Percentiles rank a stretch among this genome's conserved stretches.
phyloP scores from a whole-genome alignment of 2,113 vertebrate species.

The Sinocyclocheilus rhinocerous region DNA sequence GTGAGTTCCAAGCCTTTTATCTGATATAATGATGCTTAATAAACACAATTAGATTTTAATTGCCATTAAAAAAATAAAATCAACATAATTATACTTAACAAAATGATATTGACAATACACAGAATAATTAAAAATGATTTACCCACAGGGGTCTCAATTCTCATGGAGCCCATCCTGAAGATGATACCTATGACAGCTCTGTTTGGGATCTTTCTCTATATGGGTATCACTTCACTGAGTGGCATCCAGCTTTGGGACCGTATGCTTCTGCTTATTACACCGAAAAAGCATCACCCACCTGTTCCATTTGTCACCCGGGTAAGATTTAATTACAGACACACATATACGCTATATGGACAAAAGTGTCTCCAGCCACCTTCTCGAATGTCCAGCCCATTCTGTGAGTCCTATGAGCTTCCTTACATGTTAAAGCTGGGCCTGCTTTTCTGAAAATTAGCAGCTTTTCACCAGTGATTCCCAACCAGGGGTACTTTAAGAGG shows the following conservation, averaged over 20 bases:
- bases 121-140: not conserved
- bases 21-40: not conserved
- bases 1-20: conserved; percentile 74
- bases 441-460: not conserved
- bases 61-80: not conserved
- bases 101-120: not conserved
- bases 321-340: conserved; percentile 45
- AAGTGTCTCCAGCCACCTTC: not conserved
- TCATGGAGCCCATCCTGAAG: conserved; percentile 90
- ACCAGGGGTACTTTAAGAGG: not conserved
- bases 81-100: not conserved
- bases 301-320: conserved; percentile 85
- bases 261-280: conserved; percentile 86
- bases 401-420: not conserved
- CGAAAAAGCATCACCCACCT: conserved; percentile 87
- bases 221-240: conserved; percentile 88
- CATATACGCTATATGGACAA: not conserved
- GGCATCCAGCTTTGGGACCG: conserved; percentile 96
- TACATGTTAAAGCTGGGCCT: not conserved
- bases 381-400: not conserved
- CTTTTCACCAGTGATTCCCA: not conserved
- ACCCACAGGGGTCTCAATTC: conserved; percentile 86
- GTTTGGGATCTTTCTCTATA: conserved; percentile 77
- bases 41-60: not conserved
- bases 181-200: conserved; percentile 90